Evolutionary conservation across 2,888 invertebrate species (phyloP), one percentile per base, ranked within the genome.

Genomic region (Harmothoe impar): DNA sequence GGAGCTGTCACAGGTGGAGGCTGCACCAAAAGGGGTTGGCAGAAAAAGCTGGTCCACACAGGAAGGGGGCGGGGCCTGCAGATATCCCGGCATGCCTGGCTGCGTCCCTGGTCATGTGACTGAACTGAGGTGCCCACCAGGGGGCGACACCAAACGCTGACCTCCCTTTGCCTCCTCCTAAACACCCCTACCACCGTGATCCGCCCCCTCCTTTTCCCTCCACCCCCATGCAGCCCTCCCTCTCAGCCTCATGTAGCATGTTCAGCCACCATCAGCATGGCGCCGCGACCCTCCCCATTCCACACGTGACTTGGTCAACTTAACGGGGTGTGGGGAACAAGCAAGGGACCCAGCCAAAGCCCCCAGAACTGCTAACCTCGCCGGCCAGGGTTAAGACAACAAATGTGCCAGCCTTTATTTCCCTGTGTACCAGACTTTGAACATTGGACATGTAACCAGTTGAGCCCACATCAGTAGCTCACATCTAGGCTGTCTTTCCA

Each of bases 71-170:
- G 81, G 20, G 81, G 81, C 35, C 25, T 1, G 25, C 10, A 33
- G 43, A 3, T 17, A 43, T 81, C 81, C 81, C 81, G 33, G 35
- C 81, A 81, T 81, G 81, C 81, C 3, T 35, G 35, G 43, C 35
- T 43, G 43, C 35, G 0, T 25, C 33, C 81, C 35, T 81, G 81
- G 81, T 81, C 81, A 81, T 81, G 81, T 81, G 81, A 81, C 81
- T 35, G 43, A 43, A 10, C 81, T 33, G 81, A 81, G 35, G 81
- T 43, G 33, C 81, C 33, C 81, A 81, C 81, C 81, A 81, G 43
- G 81, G 81, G 81, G 81, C 81, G 62, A 43, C 81, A 20, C 43
- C 43, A 35, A 81, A n/a, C 1, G 23, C 35, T 81, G 17, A 72
- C 72, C 72, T 62, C 62, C 62, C 62, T 62, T n/a, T 62, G 23